These are phyloP conservation scores for Prinia subflava DNA, from an alignment of 2,113 vertebrate genomes.

Conservation along the genomic window DNA sequence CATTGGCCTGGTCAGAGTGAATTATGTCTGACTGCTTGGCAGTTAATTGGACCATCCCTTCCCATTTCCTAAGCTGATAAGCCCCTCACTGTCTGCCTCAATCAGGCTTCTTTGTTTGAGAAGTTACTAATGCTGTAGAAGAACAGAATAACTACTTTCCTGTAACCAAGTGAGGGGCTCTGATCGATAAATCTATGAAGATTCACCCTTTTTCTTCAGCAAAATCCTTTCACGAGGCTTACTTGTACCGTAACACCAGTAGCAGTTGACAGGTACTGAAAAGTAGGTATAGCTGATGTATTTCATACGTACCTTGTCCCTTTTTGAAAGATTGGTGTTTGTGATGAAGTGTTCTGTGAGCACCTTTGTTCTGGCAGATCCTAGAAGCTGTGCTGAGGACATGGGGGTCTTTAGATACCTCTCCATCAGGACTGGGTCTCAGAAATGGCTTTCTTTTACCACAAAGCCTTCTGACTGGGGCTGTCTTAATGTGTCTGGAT, in stretches of 20 bases:
- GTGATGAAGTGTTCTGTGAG: neutral
- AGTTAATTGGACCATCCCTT: conserved; percentile 77
- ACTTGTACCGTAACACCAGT: neutral
- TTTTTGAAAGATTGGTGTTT: neutral
- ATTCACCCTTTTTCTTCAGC: neutral
- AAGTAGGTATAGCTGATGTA: neutral
- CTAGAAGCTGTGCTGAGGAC: neutral
- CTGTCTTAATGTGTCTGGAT: neutral
- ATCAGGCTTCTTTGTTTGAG: conserved; percentile 76
- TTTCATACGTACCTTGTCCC: neutral
- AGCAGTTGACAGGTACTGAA: neutral
- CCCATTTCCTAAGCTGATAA: conserved; percentile 76
- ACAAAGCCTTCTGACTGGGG: neutral
- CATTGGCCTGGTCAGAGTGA: conserved; percentile 61
- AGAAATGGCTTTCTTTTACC: neutral
- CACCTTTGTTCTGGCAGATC: neutral
- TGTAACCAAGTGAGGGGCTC: conserved; percentile 29
- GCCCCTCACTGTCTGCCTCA: conserved; percentile 71
- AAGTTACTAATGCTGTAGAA: conserved; percentile 64
- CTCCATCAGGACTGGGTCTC: neutral
- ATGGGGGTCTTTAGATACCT: neutral
- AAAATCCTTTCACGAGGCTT: neutral
- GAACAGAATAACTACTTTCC: conserved; percentile 61
- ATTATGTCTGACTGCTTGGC: conserved; percentile 73
- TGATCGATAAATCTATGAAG: neutral